phyloP scores from a whole-genome alignment of 2,888 invertebrate genomes.

The Nephrotoma appendiculata region DNA sequence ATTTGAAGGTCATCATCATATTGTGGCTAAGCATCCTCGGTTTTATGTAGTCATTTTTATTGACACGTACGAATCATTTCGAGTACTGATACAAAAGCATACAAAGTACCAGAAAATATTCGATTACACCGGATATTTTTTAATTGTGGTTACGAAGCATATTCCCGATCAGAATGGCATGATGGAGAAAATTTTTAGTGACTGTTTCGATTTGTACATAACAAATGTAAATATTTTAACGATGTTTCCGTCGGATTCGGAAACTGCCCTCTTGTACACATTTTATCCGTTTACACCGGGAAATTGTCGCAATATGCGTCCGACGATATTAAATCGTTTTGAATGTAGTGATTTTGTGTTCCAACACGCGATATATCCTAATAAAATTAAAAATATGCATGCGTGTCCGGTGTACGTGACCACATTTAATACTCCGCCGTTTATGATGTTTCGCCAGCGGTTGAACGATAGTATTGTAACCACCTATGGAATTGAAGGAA shows the following conservation, averaged over 20 bases:
- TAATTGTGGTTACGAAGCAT: background rate
- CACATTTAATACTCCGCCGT: constrained; percentile 7
- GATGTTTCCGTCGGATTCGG: background rate
- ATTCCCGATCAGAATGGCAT: background rate
- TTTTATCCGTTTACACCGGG: background rate
- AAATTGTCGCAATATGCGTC: background rate
- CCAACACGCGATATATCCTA: background rate
- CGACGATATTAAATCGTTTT: background rate
- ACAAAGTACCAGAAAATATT: background rate
- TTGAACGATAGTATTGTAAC: constrained; percentile 7
- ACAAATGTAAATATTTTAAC: constrained; percentile 4
- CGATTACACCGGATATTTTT: background rate
- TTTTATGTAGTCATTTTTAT: background rate
- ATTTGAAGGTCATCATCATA: background rate
- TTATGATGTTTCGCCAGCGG: background rate
- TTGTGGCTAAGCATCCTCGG: background rate
- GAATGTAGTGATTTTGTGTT: background rate
- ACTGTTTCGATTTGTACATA: background rate
- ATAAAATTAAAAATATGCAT: constrained; percentile 6
- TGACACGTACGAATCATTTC: background rate
- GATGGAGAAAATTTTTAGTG: background rate
- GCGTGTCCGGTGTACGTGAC: constrained; percentile 5
- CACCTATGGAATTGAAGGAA: constrained; percentile 22
- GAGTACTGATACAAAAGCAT: background rate
- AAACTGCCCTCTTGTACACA: background rate